These are phyloP conservation scores for Salminus brasiliensis DNA, from an alignment of 2,113 vertebrate genomes.

Conservation along the genomic window DNA sequence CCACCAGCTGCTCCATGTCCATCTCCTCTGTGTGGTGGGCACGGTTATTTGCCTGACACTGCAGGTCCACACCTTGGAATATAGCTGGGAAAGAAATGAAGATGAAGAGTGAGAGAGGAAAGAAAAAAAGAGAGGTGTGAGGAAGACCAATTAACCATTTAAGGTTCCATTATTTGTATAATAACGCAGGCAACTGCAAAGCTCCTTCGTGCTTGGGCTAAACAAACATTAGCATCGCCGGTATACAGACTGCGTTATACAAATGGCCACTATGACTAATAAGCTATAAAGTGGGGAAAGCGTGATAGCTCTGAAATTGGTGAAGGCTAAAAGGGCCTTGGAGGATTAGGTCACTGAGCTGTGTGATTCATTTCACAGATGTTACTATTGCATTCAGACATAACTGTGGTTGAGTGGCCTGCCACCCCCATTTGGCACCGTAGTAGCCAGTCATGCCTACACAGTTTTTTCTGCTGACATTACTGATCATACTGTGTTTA, in stretches of 20 bases:
- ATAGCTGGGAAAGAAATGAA: constrained; percentile 48
- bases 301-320: background rate
- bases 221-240: background rate
- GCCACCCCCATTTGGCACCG: background rate
- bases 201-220: background rate
- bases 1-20: constrained; percentile 71
- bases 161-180: constrained; percentile 6
- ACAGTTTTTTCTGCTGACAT: background rate
- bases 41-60: constrained; percentile 75
- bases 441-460: background rate
- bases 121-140: background rate
- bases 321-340: background rate
- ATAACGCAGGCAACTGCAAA: constrained; percentile 23
- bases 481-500: background rate
- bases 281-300: background rate
- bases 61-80: constrained; percentile 67
- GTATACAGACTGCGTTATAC: background rate
- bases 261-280: background rate
- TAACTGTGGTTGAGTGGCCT: background rate
- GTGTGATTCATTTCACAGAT: constrained; percentile 13
- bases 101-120: background rate
- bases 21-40: constrained; percentile 82
- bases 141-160: background rate
- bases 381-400: background rate
- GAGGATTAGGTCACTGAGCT: background rate